Percentiles rank a stretch among this genome's conserved stretches.
These are phyloP conservation scores for Cataglyphis albicans DNA, from an alignment of 2,888 invertebrate genomes.

Conservation along the genomic window DNA sequence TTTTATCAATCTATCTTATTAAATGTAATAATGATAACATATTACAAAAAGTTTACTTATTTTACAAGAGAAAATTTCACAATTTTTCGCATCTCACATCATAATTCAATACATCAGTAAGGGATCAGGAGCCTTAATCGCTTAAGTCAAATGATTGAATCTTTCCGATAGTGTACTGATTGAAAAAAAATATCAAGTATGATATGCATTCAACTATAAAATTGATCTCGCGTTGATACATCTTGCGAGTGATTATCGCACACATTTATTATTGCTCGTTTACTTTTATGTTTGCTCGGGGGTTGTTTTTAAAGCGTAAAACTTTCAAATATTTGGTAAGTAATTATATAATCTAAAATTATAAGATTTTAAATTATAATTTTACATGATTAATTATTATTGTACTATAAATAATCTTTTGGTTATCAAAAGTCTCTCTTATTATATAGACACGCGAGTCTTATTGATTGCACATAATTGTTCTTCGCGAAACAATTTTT, in stretches of 20 bases:
- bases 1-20: background rate
- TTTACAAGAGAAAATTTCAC: background rate
- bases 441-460: slow-evolving; percentile 26
- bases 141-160: background rate
- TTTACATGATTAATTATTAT: background rate
- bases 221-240: background rate
- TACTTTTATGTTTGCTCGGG: background rate
- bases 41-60: background rate
- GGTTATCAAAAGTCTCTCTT: background rate
- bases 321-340: background rate
- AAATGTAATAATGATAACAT: background rate
- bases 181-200: background rate
- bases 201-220: background rate
- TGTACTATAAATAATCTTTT: background rate
- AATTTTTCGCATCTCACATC: background rate
- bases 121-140: background rate
- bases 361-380: background rate
- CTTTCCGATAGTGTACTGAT: background rate
- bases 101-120: background rate
- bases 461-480: slow-evolving; percentile 9
- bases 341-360: background rate
- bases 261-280: background rate
- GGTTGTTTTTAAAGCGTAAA: background rate
- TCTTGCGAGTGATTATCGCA: background rate
- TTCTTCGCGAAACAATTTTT: slow-evolving; percentile 1